Evolutionary conservation across 2,113 vertebrate species (phyloP).

Genomic region (Callospermophilus lateralis): DNA sequence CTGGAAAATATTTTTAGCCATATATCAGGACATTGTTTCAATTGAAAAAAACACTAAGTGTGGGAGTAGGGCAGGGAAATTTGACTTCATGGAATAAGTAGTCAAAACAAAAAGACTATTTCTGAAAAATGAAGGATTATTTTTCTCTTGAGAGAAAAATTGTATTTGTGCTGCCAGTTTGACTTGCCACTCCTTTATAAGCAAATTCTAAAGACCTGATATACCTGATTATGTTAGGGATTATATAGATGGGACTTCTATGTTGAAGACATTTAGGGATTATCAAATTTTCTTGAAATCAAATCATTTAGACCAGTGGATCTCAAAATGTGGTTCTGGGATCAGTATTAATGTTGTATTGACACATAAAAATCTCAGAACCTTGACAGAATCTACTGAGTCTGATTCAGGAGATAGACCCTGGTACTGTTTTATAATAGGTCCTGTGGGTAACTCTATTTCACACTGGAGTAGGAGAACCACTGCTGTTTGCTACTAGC

Average conservation of each 20-base stretch:
- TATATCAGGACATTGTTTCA: background rate
- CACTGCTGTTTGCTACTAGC: background rate
- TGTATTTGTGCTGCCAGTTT: background rate
- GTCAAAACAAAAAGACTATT: background rate
- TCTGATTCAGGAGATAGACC: background rate
- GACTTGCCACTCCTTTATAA: background rate
- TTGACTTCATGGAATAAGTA: background rate
- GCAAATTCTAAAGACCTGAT: background rate
- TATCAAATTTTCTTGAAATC: background rate
- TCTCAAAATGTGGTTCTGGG: background rate
- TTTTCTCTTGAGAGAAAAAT: background rate
- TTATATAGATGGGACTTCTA: background rate
- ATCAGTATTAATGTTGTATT: background rate
- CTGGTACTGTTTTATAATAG: background rate
- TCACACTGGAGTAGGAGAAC: background rate
- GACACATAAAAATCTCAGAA: background rate
- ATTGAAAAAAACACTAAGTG: background rate
- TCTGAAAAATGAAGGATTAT: background rate
- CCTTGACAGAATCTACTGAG: background rate
- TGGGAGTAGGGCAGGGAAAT: background rate
- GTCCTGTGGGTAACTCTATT: background rate
- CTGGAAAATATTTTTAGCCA: background rate
- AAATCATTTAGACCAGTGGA: background rate
- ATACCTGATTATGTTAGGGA: background rate
- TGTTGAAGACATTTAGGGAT: background rate